Base-by-base conservation (phyloP, 2,113 vertebrate species). In the Syngnathus scovelli region DNA sequence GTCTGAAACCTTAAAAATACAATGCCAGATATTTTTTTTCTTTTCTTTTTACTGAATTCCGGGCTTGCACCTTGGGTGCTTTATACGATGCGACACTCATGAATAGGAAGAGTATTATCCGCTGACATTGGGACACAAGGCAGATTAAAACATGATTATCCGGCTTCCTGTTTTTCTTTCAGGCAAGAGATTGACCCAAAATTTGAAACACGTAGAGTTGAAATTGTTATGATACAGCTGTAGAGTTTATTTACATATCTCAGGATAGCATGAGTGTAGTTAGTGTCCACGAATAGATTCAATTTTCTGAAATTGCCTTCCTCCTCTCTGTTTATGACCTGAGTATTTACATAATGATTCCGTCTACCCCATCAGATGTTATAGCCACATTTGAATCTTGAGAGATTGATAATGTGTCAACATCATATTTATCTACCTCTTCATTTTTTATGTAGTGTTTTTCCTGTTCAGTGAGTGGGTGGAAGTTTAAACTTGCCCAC, bases 161-260 rank as follows among this genome's bases (percentile, higher is more conserved):
- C 5, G 37, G 61, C 66, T 75, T 68, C 61, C 52, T 80, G 77
- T 87, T 84, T 74, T 82, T 81, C 78, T 85, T 72, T 77, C 6
- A 79, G 81, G 78, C 84, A 71, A 83, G 60, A 77, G 59, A 84
- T 78, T 78, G 67, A 79, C 67, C 58, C 72, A 64, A 75, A 80
- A 79, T 63, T 60, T 77, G 12, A 82, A 85, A 70, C 73, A 61
- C 62, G 64, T 82, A 76, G 61, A 75, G 75, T 73, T 71, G 66
- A 78, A 83, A 85, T 79, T 69, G 79, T 83, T 83, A 78, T 65
- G 76, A 78, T 83, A 83, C 78, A 87, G 78, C 84, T 86, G 83
- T 80, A 78, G 64, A 61, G 74, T 84, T 85, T 87, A 78, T 89
- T 88, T 83, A 84, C 83, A 80, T 83, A 75, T 86, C 78, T 83